phyloP scores from a whole-genome alignment of 1,140 invertebrate genomes.

The Drosophila arizonae region DNA sequence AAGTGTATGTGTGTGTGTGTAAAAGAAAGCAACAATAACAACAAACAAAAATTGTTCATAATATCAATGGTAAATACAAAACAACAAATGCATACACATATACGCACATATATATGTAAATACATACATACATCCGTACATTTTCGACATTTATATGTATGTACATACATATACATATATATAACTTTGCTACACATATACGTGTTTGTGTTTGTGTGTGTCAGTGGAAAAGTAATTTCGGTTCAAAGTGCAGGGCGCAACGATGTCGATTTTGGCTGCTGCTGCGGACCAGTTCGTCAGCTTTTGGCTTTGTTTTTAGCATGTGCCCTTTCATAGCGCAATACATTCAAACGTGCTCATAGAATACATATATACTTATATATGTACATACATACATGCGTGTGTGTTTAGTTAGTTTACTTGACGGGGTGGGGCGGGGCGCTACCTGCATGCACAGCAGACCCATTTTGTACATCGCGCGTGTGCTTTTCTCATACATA shows the following conservation, averaged over 20 bases:
- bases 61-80: conserved; percentile 67
- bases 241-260: conserved; percentile 44
- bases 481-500: conserved; percentile 38
- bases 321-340: conserved; percentile 61
- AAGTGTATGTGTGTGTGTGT: conserved; percentile 5
- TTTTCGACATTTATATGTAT: no score
- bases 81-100: conserved; percentile 27
- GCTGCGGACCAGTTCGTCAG: conserved; percentile 50
- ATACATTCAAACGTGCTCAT: conserved; percentile 14
- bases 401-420: conserved; percentile 16
- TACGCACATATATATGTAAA: neutral
- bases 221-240: conserved; percentile 25
- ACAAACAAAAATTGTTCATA: conserved; percentile 36
- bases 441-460: conserved; percentile 43
- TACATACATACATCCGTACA: conserved; percentile 7
- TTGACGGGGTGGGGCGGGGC: conserved; percentile 24
- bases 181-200: neutral
- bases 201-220: neutral
- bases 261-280: conserved; percentile 26
- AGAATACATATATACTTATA: neutral
- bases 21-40: conserved; percentile 8
- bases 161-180: neutral
- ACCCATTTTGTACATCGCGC: conserved; percentile 39
- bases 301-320: conserved; percentile 73
- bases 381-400: neutral